Evolutionary conservation across 1,140 invertebrate genomes (phyloP).

Genomic region (Globodera ellingtonae): DNA sequence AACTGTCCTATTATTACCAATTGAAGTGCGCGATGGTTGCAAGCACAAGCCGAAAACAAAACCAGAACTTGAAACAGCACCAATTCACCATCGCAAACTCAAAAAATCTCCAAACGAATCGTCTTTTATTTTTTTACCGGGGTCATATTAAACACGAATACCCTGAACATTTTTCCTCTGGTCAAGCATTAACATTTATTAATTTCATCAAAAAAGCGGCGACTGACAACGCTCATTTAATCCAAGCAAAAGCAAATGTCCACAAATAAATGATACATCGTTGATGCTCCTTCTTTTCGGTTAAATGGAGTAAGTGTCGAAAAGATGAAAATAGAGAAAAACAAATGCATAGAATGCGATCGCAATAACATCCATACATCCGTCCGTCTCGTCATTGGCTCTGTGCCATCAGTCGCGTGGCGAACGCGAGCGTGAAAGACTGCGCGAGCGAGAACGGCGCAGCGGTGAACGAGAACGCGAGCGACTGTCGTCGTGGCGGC

Average conservation of each 20-base stretch:
- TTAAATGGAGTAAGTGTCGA: too few relatives aligned
- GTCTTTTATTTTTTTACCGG: too few relatives aligned
- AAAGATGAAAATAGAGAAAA: too few relatives aligned
- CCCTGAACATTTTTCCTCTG: too few relatives aligned
- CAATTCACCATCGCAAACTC: slow-evolving; percentile 25
- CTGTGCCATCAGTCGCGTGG: slow-evolving; percentile 17
- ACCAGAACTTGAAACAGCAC: slow-evolving; percentile 52
- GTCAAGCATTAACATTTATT: too few relatives aligned
- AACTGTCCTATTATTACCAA: slow-evolving; percentile 16
- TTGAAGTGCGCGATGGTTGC: slow-evolving; percentile 46
- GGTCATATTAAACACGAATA: too few relatives aligned
- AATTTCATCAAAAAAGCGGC: too few relatives aligned
- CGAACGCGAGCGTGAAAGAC: slow-evolving; percentile 26
- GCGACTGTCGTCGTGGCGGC: not conserved
- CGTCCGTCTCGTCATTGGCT: not conserved
- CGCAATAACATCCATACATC: not conserved
- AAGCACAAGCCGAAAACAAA: slow-evolving; percentile 36
- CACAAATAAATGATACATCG: not conserved
- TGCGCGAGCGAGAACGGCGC: slow-evolving; percentile 21
- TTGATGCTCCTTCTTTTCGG: not conserved
- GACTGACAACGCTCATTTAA: not conserved
- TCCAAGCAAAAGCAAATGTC: not conserved
- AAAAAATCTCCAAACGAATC: too few relatives aligned
- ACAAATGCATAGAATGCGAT: too few relatives aligned
- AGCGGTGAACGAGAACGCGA: slow-evolving; percentile 30